A percentile compares a stretch with the other conserved stretches of the same genome.
Conservation (phyloP, 2,113 vertebrate genomes). For the Solenodon paradoxus region DNA sequence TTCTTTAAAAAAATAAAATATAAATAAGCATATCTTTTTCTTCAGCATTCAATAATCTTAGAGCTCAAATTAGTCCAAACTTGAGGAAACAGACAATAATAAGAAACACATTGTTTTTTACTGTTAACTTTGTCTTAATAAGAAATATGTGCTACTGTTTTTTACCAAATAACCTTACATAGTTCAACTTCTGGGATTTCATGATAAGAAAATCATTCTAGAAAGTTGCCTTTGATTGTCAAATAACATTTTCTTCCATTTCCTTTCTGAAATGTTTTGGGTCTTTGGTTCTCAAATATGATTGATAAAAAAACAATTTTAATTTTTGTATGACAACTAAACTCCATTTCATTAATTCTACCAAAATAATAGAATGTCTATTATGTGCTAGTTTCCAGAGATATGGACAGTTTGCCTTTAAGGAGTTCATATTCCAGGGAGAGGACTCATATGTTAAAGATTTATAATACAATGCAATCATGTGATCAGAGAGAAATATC, state of each 20-base stretch:
- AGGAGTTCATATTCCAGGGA: background rate
- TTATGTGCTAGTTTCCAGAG: background rate
- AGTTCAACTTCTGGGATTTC: background rate
- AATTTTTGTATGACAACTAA: background rate
- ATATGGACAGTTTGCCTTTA: background rate
- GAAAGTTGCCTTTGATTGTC: background rate
- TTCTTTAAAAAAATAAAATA: too few species aligned
- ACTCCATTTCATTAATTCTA: background rate
- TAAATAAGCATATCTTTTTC: slow-evolving; percentile 35
- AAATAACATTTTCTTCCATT: background rate
- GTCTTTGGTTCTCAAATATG: background rate
- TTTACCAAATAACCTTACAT: background rate
- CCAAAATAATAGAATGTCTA: background rate
- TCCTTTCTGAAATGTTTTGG: background rate
- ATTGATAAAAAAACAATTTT: background rate
- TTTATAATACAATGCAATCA: background rate
- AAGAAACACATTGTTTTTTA: background rate
- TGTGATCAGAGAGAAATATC: background rate
- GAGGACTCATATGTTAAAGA: background rate
- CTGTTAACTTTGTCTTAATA: background rate
- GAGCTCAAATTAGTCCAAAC: background rate
- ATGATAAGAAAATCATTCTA: background rate
- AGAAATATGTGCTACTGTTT: background rate
- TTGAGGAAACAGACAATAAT: background rate
- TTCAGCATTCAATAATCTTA: slow-evolving; percentile 31